Evolutionary conservation across 2,888 invertebrate species (phyloP), one percentile per base, ranked within the genome.

Genomic region (Erebia palarica): DNA sequence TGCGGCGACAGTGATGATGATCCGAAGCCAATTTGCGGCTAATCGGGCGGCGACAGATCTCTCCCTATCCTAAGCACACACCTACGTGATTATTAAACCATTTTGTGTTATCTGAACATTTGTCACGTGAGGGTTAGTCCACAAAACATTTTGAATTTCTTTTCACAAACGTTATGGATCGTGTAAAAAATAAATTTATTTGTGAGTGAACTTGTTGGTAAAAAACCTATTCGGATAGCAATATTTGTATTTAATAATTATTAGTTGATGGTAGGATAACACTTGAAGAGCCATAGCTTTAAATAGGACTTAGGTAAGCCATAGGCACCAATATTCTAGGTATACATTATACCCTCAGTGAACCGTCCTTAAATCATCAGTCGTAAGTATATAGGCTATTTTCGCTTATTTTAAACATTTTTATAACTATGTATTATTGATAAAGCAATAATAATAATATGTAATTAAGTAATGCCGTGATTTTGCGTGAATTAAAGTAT

Each of bases 1-100:
- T 71, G 71, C 57, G 58, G 53, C 42, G 66, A 64, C 69, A 73
- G 65, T 66, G 44, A 70, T 70, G 68, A 70, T 72, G 53, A 70
- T 64, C 44, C 58, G 21, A 55, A 36, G 63, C 9, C 14, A 63
- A 66, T 67, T 66, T 27, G 61, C 13, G 21, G 49, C 27, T 67
- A 67, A 67, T 67, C 67, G 59, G 14, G 57, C 49, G 61, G 27
- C 27, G 61, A 57, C 60, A 27, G 66, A 61, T 18, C 66, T 55
- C n/a, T 59, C 51, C 49, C 36, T 58, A 47, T 65, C 47, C 57
- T 18, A 47, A 70, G 18, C 66, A 70, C 61, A 70, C 55, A 57
- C 27, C 53, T 61, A 70, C 61, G 66, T 69, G 69, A 66, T 69
- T 73, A 74, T 74, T 66, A 68, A 68, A 21, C 36, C 65, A 58